Conservation (phyloP, 2,888 invertebrate species). For the Ellobium chinense region DNA sequence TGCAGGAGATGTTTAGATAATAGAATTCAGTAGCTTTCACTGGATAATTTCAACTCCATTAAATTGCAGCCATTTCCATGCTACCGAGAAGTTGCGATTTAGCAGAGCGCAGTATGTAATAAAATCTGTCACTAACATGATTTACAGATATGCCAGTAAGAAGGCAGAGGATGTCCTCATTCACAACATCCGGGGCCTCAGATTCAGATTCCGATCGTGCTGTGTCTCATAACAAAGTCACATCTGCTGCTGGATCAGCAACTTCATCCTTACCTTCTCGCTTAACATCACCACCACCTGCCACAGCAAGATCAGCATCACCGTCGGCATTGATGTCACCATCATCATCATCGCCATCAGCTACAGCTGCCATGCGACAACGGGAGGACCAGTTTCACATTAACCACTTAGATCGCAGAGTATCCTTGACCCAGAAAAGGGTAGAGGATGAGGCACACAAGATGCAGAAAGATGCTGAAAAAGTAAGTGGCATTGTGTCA, state of each 20-base stretch:
- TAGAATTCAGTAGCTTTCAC: too few species aligned
- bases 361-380: background rate
- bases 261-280: background rate
- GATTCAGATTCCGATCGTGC: conserved; percentile 41
- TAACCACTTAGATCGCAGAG: conserved; percentile 16
- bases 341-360: background rate
- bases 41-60: too few species aligned
- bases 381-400: conserved; percentile 11
- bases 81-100: too few species aligned
- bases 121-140: too few species aligned
- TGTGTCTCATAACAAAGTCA: background rate
- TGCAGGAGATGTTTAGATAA: too few species aligned
- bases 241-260: background rate
- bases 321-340: background rate
- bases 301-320: background rate
- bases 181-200: conserved; percentile 27
- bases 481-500: conserved; percentile 10
- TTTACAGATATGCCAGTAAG: conserved; percentile 25
- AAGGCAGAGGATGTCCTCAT: conserved; percentile 16
- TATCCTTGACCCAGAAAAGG: conserved; percentile 2
- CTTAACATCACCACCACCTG: conserved; percentile 3
- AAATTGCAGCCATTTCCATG: background rate
- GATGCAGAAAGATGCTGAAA: conserved; percentile 8
- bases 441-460: conserved; percentile 17
- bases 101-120: too few species aligned